Evolutionary conservation across 2,113 vertebrate genomes (phyloP), one percentile per base, ranked within the genome.

Genomic region (Helogale parvula): DNA sequence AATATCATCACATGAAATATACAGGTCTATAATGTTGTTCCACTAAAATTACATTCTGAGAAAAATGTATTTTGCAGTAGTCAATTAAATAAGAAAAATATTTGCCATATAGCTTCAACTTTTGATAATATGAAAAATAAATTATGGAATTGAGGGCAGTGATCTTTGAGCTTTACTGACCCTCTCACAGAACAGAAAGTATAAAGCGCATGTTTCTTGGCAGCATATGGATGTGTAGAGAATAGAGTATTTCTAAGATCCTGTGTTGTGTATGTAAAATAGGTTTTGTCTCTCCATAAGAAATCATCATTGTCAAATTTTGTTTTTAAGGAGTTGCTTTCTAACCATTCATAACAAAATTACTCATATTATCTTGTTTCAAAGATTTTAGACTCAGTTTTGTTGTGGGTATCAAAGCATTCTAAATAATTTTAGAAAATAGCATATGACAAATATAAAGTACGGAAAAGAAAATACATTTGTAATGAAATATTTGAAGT

Each of bases 41-140:
- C 21, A 80, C 83, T 87, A 85, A 88, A 95, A 74, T 66, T 85
- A 45, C 21, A 88, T 45, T 88, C 45, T 52, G 54, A 27, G 16
- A n/a, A 35, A 96, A 81, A 93, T 84, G 31, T 60, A 29, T 63
- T 88, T 93, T 68, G 11, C 11, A 54, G 11, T 23, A 80, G 17
- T 71, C 69, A 80, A 63, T 88, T 91, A 93, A 90, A 79, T 50
- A 84, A 88, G 71, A 45, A 65, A 88, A 79, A 66, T 45, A 60
- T 25, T 81, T 92, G 25, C 41, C 31, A n/a, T 54, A 52, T 65
- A 76, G 38, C 50, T 80, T 74, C 83, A 80, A 76, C 54, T 29
- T 92, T 88, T 85, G 77, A 76, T 84, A 88, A 63, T 76, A 81
- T 81, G n/a, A 88, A 94, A 89, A 95, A 95, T 66, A 71, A 93